phyloP scores from a whole-genome alignment of 2,113 vertebrate genomes.

The Cinclus mexicanus region DNA sequence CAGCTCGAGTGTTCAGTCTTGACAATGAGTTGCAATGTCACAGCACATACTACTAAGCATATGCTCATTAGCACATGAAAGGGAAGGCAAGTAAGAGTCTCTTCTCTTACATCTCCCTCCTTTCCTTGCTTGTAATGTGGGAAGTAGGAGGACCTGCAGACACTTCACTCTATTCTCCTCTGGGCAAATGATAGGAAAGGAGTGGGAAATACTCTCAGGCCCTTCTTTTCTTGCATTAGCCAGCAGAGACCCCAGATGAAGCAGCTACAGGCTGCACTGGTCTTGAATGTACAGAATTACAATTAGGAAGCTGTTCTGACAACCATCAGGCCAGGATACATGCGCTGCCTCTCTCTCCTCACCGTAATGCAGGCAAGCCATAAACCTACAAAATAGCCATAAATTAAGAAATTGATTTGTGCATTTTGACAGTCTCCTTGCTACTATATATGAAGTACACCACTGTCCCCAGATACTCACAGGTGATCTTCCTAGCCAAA shows the following conservation, averaged over 20 bases:
- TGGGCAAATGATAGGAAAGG: background rate
- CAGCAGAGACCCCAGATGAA: background rate
- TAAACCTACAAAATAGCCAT: background rate
- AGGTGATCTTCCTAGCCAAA: background rate
- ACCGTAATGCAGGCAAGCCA: background rate
- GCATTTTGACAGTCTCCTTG: background rate
- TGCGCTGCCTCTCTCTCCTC: background rate
- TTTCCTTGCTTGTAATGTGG: background rate
- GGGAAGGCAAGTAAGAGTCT: background rate
- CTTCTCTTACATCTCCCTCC: background rate
- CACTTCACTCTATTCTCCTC: background rate
- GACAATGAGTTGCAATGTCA: background rate
- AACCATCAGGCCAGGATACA: background rate
- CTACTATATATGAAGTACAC: background rate
- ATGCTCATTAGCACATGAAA: background rate
- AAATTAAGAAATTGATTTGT: background rate
- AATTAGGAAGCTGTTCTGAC: background rate
- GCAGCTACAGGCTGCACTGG: background rate
- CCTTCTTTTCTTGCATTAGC: background rate
- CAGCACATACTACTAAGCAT: background rate
- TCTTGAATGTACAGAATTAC: background rate
- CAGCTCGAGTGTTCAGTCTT: background rate
- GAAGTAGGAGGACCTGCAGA: background rate
- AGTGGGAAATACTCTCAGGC: background rate
- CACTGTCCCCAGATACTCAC: background rate